Evolutionary conservation across 2,113 vertebrate genomes (phyloP).

Genomic region (Eonycteris spelaea): DNA sequence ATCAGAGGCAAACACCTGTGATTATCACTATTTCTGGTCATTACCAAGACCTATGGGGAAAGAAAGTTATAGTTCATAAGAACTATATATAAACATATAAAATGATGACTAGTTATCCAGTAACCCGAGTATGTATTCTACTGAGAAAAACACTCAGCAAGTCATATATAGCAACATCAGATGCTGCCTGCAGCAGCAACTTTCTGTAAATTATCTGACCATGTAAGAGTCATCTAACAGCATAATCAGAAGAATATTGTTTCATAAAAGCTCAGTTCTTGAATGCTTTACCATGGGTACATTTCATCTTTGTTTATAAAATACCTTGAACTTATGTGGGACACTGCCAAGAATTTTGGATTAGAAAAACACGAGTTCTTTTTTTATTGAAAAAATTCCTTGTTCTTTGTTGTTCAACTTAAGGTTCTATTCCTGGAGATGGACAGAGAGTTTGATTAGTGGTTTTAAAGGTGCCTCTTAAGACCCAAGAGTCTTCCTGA

Average conservation of each 20-base stretch:
- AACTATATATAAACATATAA: neutral
- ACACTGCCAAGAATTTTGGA: neutral
- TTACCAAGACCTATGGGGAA: conserved; percentile 22
- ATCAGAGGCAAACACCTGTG: neutral
- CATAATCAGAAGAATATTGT: conserved; percentile 5
- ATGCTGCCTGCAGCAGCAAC: neutral
- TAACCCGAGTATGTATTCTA: conserved; percentile 35
- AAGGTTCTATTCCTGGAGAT: neutral
- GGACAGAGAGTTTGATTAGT: neutral
- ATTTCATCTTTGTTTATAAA: conserved; percentile 25
- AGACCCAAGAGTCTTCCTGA: neutral
- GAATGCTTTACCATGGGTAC: neutral
- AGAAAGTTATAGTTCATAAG: neutral
- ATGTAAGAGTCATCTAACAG: neutral
- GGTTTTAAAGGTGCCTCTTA: neutral
- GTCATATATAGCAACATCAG: neutral
- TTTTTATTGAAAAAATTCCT: neutral
- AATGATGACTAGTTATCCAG: neutral
- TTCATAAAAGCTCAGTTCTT: neutral
- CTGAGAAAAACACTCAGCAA: conserved; percentile 48
- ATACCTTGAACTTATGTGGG: neutral
- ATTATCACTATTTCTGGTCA: conserved; percentile 13
- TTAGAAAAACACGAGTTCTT: neutral
- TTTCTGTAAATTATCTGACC: conserved; percentile 28
- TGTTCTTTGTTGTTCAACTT: neutral